Conservation (phyloP, 2,888 invertebrate species). For the Caenorhabditis sulstoni region DNA sequence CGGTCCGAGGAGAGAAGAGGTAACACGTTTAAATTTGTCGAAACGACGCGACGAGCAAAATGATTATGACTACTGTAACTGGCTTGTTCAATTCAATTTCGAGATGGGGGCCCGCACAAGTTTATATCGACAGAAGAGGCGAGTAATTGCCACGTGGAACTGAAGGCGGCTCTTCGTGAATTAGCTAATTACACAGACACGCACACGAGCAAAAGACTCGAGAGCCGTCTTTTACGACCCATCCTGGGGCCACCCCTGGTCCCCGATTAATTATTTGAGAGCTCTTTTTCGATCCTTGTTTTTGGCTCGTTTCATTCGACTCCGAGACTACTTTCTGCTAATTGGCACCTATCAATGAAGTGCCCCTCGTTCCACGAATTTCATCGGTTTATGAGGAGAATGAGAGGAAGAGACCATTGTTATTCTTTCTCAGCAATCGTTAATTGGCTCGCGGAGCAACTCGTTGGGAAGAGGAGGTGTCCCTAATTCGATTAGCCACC, state of each 20-base stretch:
- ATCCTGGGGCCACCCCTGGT: constrained; percentile 9
- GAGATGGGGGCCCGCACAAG: not conserved
- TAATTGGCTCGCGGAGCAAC: constrained; percentile 7
- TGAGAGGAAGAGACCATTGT: not conserved
- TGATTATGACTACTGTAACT: constrained; percentile 61
- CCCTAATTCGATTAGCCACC: constrained; percentile 34
- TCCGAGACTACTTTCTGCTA: constrained; percentile 3
- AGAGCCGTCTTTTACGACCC: constrained; percentile 38
- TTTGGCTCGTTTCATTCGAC: not conserved
- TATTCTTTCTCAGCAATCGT: constrained; percentile 3
- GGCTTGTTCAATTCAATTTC: constrained; percentile 36
- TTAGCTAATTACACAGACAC: constrained; percentile 43
- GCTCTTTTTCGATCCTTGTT: constrained; percentile 12
- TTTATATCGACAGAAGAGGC: not conserved
- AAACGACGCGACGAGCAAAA: constrained; percentile 26
- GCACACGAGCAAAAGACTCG: too few relatives aligned
- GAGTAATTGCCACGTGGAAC: constrained; percentile 3
- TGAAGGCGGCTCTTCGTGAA: constrained; percentile 22
- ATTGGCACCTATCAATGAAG: constrained; percentile 31
- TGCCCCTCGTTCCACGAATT: not conserved
- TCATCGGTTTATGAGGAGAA: too few relatives aligned
- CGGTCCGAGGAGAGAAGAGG: constrained; percentile 16
- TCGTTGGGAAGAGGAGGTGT: constrained; percentile 3
- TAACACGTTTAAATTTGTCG: constrained; percentile 55
- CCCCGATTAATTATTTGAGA: constrained; percentile 35